phyloP scores from a whole-genome alignment of 2,113 vertebrate species.

The Phycodurus eques region DNA sequence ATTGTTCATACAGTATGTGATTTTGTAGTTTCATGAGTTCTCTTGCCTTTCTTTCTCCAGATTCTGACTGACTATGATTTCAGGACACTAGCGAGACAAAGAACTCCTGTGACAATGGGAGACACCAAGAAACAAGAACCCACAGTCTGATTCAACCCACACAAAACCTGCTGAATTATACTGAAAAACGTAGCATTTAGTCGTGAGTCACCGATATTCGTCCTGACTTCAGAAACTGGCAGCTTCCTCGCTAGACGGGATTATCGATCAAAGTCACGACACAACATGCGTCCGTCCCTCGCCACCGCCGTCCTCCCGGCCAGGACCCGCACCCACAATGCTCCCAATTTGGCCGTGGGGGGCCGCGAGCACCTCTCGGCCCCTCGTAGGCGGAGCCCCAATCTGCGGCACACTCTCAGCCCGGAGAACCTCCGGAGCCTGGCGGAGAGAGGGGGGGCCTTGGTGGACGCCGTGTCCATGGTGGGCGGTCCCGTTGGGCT shows the following conservation, averaged over 20 bases:
- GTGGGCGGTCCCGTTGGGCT: conserved; percentile 72
- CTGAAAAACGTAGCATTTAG: too few species aligned
- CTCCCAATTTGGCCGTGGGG: conserved; percentile 80
- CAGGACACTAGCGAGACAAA: not conserved
- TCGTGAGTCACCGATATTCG: not conserved
- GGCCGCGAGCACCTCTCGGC: conserved; percentile 86
- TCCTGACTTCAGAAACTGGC: not conserved
- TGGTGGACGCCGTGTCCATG: conserved; percentile 61
- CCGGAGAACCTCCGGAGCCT: conserved; percentile 93
- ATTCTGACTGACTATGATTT: not conserved
- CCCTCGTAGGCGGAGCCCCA: conserved; percentile 85
- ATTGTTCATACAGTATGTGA: too few species aligned
- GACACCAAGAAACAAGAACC: not conserved
- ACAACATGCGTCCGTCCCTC: conserved; percentile 76
- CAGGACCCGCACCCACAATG: conserved; percentile 72
- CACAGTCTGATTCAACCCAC: not conserved
- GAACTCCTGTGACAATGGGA: not conserved
- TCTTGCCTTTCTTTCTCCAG: not conserved
- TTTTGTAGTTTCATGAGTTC: not conserved
- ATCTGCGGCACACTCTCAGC: conserved; percentile 91
- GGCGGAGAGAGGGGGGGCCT: conserved; percentile 76
- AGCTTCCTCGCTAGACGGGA: not conserved
- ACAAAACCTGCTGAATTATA: not conserved
- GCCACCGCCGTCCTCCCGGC: conserved; percentile 75
- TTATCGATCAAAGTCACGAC: not conserved